These are phyloP conservation scores for Carettochelys insculpta DNA, from an alignment of 2,113 vertebrate genomes.

Conservation along the genomic window DNA sequence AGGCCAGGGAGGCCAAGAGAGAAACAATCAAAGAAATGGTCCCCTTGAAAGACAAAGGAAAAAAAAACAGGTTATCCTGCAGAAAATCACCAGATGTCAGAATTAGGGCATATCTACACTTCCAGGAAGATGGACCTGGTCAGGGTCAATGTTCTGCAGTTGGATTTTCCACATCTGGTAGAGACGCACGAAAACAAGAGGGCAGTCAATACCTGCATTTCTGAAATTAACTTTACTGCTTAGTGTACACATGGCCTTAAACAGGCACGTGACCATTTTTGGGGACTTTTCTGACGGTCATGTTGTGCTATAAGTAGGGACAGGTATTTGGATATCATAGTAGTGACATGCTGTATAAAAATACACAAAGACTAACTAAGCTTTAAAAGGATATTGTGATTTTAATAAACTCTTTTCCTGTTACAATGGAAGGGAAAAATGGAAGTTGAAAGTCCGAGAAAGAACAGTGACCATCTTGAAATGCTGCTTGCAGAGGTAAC, in stretches of 20 bases:
- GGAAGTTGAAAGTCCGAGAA: not conserved
- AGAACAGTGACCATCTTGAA: too few species aligned
- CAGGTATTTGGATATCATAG: not conserved
- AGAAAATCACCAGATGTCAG: not conserved
- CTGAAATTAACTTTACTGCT: too few species aligned
- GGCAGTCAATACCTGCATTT: too few species aligned
- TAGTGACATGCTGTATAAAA: not conserved
- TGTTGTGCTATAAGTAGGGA: not conserved
- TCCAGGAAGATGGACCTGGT: too few species aligned
- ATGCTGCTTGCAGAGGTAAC: too few species aligned
- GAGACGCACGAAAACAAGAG: too few species aligned
- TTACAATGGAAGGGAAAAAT: not conserved
- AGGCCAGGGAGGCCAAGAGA: not conserved
- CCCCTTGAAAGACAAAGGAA: not conserved
- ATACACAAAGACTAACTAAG: not conserved
- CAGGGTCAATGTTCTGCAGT: too few species aligned
- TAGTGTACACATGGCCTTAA: too few species aligned
- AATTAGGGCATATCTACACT: too few species aligned
- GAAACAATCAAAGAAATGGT: not conserved
- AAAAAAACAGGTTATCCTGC: not conserved
- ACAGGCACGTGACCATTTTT: not conserved
- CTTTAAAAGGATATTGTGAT: not conserved
- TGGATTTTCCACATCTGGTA: too few species aligned
- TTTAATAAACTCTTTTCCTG: not conserved
- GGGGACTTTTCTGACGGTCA: not conserved